A percentile compares a stretch with the other conserved stretches of the same genome.
These are phyloP conservation scores for Sepioteuthis lessoniana DNA, from an alignment of 2,888 invertebrate species.

Conservation along the genomic window DNA sequence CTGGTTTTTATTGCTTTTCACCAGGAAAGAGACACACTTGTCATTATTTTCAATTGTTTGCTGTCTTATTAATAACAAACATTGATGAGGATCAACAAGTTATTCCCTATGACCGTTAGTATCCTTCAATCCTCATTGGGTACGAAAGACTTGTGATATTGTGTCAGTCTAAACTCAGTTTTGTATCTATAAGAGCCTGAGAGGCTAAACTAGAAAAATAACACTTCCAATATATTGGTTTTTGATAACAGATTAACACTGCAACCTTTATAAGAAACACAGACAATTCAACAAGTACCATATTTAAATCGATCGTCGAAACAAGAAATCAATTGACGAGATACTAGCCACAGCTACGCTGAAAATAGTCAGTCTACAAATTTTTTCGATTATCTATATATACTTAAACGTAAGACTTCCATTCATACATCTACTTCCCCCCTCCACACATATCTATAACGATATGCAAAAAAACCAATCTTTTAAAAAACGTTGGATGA, in stretches of 20 bases:
- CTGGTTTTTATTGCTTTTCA: background rate
- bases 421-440: too few relatives aligned
- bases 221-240: background rate
- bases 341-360: background rate
- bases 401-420: too few relatives aligned
- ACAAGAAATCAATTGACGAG: background rate
- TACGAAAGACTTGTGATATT: too few relatives aligned
- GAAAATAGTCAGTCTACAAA: background rate
- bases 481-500: too few relatives aligned
- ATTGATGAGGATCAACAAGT: background rate
- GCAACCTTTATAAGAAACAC: background rate
- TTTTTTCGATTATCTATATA: background rate
- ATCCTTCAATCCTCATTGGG: background rate
- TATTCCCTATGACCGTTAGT: background rate
- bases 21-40: background rate
- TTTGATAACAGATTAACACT: background rate
- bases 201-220: background rate
- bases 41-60: background rate
- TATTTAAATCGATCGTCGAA: background rate
- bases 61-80: too few relatives aligned
- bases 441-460: too few relatives aligned
- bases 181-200: background rate
- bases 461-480: too few relatives aligned
- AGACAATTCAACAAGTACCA: background rate
- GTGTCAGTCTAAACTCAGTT: background rate